Conservation (phyloP, 2,888 invertebrate genomes). For the Synanthedon vespiformis region DNA sequence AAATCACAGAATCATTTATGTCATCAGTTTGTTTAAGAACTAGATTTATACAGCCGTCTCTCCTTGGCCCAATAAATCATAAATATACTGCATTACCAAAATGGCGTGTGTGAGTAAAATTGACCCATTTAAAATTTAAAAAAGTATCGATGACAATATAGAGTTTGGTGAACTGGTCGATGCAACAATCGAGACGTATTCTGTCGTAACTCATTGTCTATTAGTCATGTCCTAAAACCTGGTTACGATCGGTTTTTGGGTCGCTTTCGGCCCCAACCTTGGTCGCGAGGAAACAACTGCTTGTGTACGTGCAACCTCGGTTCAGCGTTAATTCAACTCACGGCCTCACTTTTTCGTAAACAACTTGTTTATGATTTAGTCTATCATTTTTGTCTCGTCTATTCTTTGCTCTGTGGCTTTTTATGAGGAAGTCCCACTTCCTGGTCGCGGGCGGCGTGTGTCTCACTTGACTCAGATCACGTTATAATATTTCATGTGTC, state of each 20-base stretch:
- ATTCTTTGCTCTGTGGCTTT: slow-evolving; percentile 15
- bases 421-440: neutral
- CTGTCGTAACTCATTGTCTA: slow-evolving; percentile 48
- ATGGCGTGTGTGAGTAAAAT: too few species aligned
- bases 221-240: slow-evolving; percentile 59
- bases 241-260: slow-evolving; percentile 47
- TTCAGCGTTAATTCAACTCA: slow-evolving; percentile 46
- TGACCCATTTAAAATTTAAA: too few species aligned
- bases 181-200: slow-evolving; percentile 20
- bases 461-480: neutral
- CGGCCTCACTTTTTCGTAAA: slow-evolving; percentile 40
- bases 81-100: too few species aligned
- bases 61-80: neutral
- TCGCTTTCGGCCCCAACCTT: slow-evolving; percentile 27
- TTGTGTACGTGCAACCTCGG: slow-evolving; percentile 56
- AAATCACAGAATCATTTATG: too few species aligned
- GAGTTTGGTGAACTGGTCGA: neutral
- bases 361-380: slow-evolving; percentile 30
- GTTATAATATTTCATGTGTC: too few species aligned
- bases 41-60: neutral
- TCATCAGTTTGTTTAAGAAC: neutral
- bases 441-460: neutral
- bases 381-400: slow-evolving; percentile 20
- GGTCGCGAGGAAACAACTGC: slow-evolving; percentile 29
- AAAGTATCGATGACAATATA: neutral